Evolutionary conservation across 2,797 vertebrate genomes (phyloP).

Genomic region (Kryptolebias ocellatus): DNA sequence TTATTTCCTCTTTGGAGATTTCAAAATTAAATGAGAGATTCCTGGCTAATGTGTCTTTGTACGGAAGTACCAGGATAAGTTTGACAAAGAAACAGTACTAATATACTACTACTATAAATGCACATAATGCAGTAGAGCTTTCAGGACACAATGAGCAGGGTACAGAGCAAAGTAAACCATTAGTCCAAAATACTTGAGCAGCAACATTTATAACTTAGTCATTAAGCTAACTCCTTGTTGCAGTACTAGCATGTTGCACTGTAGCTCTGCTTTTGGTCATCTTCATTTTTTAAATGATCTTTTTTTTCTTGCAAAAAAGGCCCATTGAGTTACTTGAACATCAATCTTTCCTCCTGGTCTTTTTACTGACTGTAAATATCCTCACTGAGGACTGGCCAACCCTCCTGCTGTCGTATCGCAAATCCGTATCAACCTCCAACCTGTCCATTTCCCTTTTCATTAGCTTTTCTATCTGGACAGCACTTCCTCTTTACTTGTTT

Average conservation of each 20-base stretch:
- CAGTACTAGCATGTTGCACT: no score
- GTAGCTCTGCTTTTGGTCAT: no score
- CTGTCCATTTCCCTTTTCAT: slow-evolving; percentile 54
- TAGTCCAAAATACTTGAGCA: no score
- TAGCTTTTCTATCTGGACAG: slow-evolving; percentile 37
- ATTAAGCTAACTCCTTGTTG: no score
- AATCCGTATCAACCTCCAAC: slow-evolving; percentile 24
- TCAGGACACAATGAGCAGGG: no score
- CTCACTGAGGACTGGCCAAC: slow-evolving; percentile 7
- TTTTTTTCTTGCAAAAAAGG: no score
- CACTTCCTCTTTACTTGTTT: slow-evolving; percentile 53
- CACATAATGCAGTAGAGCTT: no score
- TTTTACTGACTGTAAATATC: background rate
- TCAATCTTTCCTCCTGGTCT: slow-evolving; percentile 6
- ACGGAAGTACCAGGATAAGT: background rate
- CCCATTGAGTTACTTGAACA: background rate
- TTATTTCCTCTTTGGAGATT: no score
- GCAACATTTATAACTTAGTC: no score
- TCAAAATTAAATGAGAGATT: background rate
- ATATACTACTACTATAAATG: no score
- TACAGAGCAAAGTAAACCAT: no score
- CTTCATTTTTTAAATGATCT: no score
- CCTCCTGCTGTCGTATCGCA: slow-evolving; percentile 14
- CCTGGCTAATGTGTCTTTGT: background rate
- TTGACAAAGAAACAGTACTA: background rate